Base-by-base conservation (phyloP, 2,888 invertebrate genomes). In the Crepidodera aurea region DNA sequence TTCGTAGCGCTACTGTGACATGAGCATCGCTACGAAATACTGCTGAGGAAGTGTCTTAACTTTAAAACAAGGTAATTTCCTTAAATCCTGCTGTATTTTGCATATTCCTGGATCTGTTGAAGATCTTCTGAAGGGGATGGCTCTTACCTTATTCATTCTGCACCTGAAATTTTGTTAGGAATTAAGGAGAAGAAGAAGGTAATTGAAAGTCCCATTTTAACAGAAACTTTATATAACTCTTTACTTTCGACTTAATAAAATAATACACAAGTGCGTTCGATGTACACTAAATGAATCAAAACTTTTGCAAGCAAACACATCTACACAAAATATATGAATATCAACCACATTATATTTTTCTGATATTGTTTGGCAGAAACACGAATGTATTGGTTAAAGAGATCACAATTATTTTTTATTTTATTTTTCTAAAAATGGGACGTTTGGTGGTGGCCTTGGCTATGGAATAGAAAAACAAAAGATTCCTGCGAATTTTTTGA, bases 281-380 rank as follows among this genome's bases (percentile, higher is more conserved):
- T 80, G 79, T 79, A 75, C 79, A 79, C 79, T 80, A 81, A 80
- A 78, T 73, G 74, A 77, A 78, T 76, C 73, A 77, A 71, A 75
- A 73, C 71, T 76, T 75, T 57, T 75, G 79, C 79, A 79, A 79
- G 80, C 80, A 79, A 79, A 80, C 77, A 76, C 79, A 79, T 78
- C 79, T 80, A 80, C 79, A 79, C 76, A 80, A 79, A 79, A 78
- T 78, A 78, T 78, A 78, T 78, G 74, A 69, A 70, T 73, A 66
- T 73, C 66, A 70, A 73, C 68, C 69, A 70, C 69, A 72, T 42
- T 51, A 10, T 60, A 66, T 67, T 63, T 67, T 68, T 73, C 68
- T 71, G 69, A 71, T 62, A 69, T 66, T 62, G 58, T 65, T 68
- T 71, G 74, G 72, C 73, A 69, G 71, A 73, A 75, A 75, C 71